phyloP scores from a whole-genome alignment of 30 jellyfish, hydroid and myxozoan genomes.

The Catostylus mosaicus region DNA sequence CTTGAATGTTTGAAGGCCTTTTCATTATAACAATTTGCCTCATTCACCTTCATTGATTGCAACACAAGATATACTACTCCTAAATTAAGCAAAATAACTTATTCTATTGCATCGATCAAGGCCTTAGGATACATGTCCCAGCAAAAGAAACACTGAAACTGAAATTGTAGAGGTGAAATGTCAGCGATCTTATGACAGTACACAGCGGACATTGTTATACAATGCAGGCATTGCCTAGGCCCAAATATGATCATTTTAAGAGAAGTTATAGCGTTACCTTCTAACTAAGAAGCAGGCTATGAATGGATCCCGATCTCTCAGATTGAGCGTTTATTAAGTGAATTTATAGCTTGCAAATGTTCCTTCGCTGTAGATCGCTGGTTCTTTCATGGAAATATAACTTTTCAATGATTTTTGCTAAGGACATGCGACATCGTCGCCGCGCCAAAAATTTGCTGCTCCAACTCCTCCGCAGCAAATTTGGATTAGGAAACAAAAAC shows the following conservation, averaged over 20 bases:
- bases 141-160: no score
- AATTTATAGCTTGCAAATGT: neutral
- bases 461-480: slow-evolving; percentile 42
- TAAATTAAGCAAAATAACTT: no score
- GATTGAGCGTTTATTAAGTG: neutral
- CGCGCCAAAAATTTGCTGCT: slow-evolving; percentile 39
- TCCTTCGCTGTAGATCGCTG: neutral
- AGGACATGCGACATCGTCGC: slow-evolving; percentile 30
- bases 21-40: no score
- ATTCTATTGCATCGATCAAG: no score
- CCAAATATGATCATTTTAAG: neutral
- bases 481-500: no score
- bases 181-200: neutral
- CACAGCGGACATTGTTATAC: neutral
- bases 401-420: neutral
- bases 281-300: neutral
- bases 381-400: neutral
- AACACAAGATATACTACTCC: no score
- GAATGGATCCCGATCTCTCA: neutral
- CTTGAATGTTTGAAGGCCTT: no score
- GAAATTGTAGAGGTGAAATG: neutral
- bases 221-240: neutral
- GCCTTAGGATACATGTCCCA: no score
- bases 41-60: no score
- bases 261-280: neutral